Evolutionary conservation across 2,113 vertebrate genomes (phyloP), one percentile per base, ranked within the genome.

Genomic region (Acrocephalus kingi): DNA sequence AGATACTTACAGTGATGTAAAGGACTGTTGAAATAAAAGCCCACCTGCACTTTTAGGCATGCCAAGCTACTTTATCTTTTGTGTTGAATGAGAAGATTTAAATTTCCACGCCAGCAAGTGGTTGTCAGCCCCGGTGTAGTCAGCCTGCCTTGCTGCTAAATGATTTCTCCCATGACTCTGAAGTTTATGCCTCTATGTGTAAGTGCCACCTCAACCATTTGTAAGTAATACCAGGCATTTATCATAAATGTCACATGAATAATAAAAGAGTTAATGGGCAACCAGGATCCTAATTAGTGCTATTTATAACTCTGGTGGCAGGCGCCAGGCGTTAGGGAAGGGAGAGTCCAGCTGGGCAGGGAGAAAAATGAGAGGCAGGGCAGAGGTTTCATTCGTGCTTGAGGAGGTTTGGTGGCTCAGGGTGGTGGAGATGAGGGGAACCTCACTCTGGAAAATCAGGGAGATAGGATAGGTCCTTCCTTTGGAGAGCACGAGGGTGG

Each of bases 191-290:
- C 73, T 83, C 78, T 77, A 45, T 84, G 88, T 86, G 14, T 45
- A 67, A 91, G 89, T 84, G 81, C 93, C 94, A 89, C 89, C 93
- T 95, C 87, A 69, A 66, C 74, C 81, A 30, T 73, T 85, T 94
- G n/a, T 69, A 84, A 84, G 56, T 67, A 87, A 74, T 75, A 61
- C 18, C 45, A 77, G 19, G 41, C 87, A 82, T 95, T 92, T 87
- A 76, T 96, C 87, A 89, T 37, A 94, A 94, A 82, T 76, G 95
- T 75, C 94, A 87, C 81, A 62, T 87, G 77, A 84, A 87, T 95
- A 94, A 96, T 87, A 89, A 82, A 94, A 48, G 77, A 94, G 91
- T 87, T 87, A 82, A 89, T 58, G 94, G 87, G 74, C 77, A 78
- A 37, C 69, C 51, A 82, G 73, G 48, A 71, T 86, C 61, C 56